Conservation (phyloP, 2,797 vertebrate genomes). For the Prionace glauca region DNA sequence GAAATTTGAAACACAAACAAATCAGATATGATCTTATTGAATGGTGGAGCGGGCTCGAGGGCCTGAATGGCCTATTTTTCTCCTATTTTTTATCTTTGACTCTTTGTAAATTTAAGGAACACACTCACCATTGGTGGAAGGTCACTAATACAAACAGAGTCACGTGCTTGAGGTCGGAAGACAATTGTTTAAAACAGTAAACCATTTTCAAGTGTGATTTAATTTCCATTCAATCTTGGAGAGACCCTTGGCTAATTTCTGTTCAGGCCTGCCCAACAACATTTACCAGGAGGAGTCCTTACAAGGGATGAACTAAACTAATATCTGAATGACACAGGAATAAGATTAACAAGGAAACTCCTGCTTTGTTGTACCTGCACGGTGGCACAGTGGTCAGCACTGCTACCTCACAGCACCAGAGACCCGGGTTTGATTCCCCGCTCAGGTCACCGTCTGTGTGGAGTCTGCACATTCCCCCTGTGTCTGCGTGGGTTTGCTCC, state of each 20-base stretch:
- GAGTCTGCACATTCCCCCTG: no score
- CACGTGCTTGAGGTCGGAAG: not conserved
- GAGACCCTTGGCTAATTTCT: not conserved
- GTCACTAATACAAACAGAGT: not conserved
- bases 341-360: not conserved
- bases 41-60: no score
- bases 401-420: no score
- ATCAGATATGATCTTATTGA: no score
- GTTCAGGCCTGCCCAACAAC: not conserved
- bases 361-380: not conserved
- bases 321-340: not conserved
- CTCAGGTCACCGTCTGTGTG: no score
- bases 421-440: no score
- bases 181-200: not conserved
- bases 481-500: no score
- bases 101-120: not conserved
- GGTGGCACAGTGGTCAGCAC: no score
- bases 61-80: no score
- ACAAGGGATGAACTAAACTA: not conserved
- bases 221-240: not conserved
- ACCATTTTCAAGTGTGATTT: not conserved
- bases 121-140: not conserved
- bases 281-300: not conserved
- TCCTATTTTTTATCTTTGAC: no score
- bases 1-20: no score